Evolutionary conservation across 2,888 invertebrate species (phyloP).

Genomic region (Neuroscelio doddi): DNA sequence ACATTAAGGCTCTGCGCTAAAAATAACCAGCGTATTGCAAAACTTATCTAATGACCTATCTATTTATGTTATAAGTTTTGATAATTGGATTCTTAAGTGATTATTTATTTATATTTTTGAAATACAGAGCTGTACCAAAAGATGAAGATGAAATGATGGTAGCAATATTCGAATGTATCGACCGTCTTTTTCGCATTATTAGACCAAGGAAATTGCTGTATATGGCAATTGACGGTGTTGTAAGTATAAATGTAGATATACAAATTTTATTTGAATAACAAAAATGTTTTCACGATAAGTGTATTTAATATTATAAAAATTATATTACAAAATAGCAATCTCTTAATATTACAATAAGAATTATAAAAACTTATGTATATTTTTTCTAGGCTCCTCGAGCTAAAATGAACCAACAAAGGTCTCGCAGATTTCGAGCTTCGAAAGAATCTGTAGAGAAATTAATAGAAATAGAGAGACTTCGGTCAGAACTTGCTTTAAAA

Average conservation of each 20-base stretch:
- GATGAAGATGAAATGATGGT: constrained; percentile 99
- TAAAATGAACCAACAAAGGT: constrained; percentile 99
- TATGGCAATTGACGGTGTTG: constrained; percentile 99
- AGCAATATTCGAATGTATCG: constrained; percentile 98
- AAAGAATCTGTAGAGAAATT: constrained; percentile 95
- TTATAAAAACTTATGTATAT: too few species aligned
- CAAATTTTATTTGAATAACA: too few species aligned
- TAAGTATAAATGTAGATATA: too few species aligned
- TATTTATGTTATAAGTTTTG: too few species aligned
- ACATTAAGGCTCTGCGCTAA: too few species aligned
- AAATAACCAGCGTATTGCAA: too few species aligned
- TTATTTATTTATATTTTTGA: constrained; percentile 13
- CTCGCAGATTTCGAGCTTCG: constrained; percentile 95
- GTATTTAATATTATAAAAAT: too few species aligned
- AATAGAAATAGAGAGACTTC: constrained; percentile 85
- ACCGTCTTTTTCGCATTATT: constrained; percentile 93
- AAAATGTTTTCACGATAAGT: too few species aligned
- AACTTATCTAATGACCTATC: too few species aligned
- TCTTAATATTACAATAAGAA: too few species aligned
- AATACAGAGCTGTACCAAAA: constrained; percentile 88
- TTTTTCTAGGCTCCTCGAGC: constrained; percentile 88
- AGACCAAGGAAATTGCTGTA: constrained; percentile 94
- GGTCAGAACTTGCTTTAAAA: constrained; percentile 81
- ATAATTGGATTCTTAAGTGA: too few species aligned
- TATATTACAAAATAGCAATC: too few species aligned